Evolutionary conservation across 2,113 vertebrate genomes (phyloP).

Genomic region (Hemichromis elongatus): DNA sequence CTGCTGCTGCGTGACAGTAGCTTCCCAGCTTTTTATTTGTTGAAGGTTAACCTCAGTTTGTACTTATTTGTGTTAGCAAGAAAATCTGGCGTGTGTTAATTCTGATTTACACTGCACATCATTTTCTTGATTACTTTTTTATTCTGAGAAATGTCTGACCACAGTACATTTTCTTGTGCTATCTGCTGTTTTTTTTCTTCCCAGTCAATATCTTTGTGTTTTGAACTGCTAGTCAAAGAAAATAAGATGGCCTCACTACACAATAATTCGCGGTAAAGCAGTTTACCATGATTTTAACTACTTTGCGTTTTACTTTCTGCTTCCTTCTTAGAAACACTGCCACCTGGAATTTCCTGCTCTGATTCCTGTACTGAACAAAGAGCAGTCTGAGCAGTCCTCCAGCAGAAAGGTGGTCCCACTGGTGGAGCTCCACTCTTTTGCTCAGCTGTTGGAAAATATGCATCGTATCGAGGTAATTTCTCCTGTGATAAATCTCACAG

Average conservation of each 20-base stretch:
- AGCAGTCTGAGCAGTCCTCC: background rate
- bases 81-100: rapidly evolving
- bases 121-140: background rate
- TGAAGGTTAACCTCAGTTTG: background rate
- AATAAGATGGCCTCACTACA: too few relatives aligned
- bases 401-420: constrained; percentile 71
- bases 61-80: background rate
- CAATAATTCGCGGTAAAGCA: background rate
- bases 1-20: background rate
- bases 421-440: constrained; percentile 79
- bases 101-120: background rate
- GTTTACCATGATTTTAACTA: background rate
- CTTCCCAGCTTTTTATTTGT: background rate
- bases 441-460: constrained; percentile 84
- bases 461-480: constrained; percentile 80
- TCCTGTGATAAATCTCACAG: background rate
- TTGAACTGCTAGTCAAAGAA: background rate
- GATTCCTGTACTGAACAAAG: constrained; percentile 19
- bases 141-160: background rate
- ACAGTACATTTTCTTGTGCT: background rate
- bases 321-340: constrained; percentile 77
- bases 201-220: background rate
- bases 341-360: constrained; percentile 66
- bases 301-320: background rate
- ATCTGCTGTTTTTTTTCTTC: rapidly evolving